Conservation (phyloP, 35 echinoderm and acorn worm genomes). For the Apostichopus japonicus region DNA sequence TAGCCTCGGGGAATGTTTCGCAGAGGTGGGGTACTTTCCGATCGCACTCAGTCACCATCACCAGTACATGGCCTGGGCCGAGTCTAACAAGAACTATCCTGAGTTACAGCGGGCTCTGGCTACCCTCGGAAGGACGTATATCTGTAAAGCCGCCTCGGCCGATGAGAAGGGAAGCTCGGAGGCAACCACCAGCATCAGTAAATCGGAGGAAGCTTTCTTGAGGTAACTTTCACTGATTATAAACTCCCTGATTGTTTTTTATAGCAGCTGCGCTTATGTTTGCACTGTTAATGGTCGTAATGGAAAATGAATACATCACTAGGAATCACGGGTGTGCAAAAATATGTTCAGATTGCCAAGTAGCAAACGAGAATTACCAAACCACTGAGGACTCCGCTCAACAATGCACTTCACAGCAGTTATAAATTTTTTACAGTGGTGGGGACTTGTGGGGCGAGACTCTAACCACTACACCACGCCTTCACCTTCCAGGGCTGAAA, state of each 20-base stretch:
- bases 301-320: too few relatives aligned
- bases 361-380: too few relatives aligned
- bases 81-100: conserved; percentile 66
- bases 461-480: neutral
- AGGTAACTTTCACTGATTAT: conserved; percentile 28
- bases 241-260: too few relatives aligned
- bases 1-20: conserved; percentile 92
- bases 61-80: conserved; percentile 75
- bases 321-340: too few relatives aligned
- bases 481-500: too few relatives aligned
- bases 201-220: conserved; percentile 76
- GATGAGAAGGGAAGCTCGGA: conserved; percentile 46
- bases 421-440: conserved; percentile 46
- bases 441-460: conserved; percentile 57
- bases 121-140: conserved; percentile 89
- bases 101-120: conserved; percentile 91
- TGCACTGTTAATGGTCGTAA: too few relatives aligned
- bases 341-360: too few relatives aligned
- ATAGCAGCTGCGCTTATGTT: too few relatives aligned
- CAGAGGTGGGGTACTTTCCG: conserved; percentile 69
- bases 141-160: conserved; percentile 67
- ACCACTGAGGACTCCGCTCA: neutral
- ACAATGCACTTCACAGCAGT: too few relatives aligned
- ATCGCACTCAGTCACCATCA: conserved; percentile 75
- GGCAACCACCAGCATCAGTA: conserved; percentile 37